Percentiles rank a stretch among this genome's conserved stretches.
phyloP scores from a whole-genome alignment of 2,888 invertebrate genomes.

The Nemapogon koenigi region DNA sequence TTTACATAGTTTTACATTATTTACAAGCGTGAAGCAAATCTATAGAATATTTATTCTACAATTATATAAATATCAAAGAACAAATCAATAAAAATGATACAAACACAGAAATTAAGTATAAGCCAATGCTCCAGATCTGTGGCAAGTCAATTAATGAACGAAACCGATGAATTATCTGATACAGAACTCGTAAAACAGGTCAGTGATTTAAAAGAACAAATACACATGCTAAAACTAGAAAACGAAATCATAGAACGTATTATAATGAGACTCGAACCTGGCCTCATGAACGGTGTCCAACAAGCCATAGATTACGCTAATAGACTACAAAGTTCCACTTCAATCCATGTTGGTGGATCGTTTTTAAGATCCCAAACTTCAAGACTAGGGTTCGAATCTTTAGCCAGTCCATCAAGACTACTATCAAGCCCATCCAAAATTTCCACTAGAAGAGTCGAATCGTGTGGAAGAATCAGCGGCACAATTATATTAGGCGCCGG shows the following conservation, averaged over 20 bases:
- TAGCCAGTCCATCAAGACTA: slow-evolving; percentile 32
- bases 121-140: slow-evolving; percentile 30
- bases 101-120: no score
- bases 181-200: slow-evolving; percentile 38
- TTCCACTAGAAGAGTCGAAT: slow-evolving; percentile 38
- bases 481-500: slow-evolving; percentile 35
- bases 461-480: slow-evolving; percentile 37
- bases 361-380: slow-evolving; percentile 36
- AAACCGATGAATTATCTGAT: slow-evolving; percentile 35
- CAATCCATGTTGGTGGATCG: slow-evolving; percentile 24
- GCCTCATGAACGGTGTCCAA: slow-evolving; percentile 47
- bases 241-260: slow-evolving; percentile 60
- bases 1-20: no score
- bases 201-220: slow-evolving; percentile 30
- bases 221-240: slow-evolving; percentile 41
- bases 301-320: slow-evolving; percentile 44
- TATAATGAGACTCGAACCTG: slow-evolving; percentile 47
- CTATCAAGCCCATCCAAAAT: slow-evolving; percentile 26
- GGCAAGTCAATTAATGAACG: slow-evolving; percentile 28
- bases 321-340: slow-evolving; percentile 31
- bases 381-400: slow-evolving; percentile 25
- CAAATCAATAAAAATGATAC: no score
- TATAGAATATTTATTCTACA: no score
- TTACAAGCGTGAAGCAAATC: no score
- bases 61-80: no score